Evolutionary conservation across 2,888 invertebrate species (phyloP).

Genomic region (Plebejus anna): DNA sequence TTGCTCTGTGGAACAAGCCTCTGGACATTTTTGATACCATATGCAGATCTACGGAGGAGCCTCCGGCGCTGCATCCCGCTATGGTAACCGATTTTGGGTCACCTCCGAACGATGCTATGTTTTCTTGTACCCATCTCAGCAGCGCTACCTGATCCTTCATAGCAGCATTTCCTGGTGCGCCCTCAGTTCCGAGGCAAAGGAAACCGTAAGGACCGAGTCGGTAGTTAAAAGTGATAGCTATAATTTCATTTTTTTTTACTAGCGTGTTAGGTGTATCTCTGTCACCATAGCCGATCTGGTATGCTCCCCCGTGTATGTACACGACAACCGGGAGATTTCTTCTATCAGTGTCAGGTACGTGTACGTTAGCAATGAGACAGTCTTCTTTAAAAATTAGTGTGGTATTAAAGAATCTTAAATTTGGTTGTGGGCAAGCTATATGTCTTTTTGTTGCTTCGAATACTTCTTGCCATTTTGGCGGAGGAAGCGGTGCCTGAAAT

Average conservation of each 20-base stretch:
- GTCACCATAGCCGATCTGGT: not conserved
- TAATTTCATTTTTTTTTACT: not conserved
- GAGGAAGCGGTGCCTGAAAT: constrained; percentile 48
- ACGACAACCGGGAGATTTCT: constrained; percentile 14
- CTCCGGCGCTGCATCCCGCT: constrained; percentile 44
- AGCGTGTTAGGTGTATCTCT: not conserved
- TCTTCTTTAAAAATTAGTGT: constrained; percentile 39
- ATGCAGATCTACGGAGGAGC: constrained; percentile 39
- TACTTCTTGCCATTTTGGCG: constrained; percentile 45
- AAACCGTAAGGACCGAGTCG: constrained; percentile 16
- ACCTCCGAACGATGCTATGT: constrained; percentile 44
- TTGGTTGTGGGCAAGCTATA: constrained; percentile 46
- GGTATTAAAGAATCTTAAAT: not conserved
- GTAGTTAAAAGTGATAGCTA: constrained; percentile 19
- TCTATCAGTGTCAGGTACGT: constrained; percentile 11
- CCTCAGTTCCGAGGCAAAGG: constrained; percentile 15
- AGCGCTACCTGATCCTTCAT: constrained; percentile 44
- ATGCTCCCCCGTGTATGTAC: constrained; percentile 19
- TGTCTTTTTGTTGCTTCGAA: constrained; percentile 44
- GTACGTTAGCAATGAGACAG: constrained; percentile 34
- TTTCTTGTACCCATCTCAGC: constrained; percentile 43
- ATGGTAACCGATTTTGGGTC: constrained; percentile 45
- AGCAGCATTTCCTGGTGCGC: constrained; percentile 36
- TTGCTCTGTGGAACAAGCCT: constrained; percentile 39
- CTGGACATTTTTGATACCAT: constrained; percentile 38